Evolutionary conservation across 2,113 vertebrate species (phyloP), one percentile per base, ranked within the genome.

Genomic region (Rhynchomys soricoides): DNA sequence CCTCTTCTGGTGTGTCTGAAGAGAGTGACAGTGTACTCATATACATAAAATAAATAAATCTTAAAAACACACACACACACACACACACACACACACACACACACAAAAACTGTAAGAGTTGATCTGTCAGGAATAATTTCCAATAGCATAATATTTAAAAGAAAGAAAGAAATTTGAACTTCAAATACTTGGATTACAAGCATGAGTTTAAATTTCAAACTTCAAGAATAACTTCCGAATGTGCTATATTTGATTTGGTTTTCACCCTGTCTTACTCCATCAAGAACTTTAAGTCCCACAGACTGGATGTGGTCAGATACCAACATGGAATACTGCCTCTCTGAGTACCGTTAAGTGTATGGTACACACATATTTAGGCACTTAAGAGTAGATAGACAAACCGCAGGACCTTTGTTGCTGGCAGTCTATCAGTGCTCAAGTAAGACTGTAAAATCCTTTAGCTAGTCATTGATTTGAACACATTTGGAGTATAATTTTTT

Each of bases 371-470:
- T 57, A 57, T 40, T 57, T 55, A 82, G 52, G 37, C 37, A 40
- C 52, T 57, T 57, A 4, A 40, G 21, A 82, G 79, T 40, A 82
- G 55, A 57, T 22, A 37, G 19, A 79, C 6, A 99, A 99, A 99
- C 99, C 98, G 99, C 99, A 99, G 98, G 99, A 99, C 99, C 98
- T 98, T 98, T 81, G 48, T 87, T 93, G 88, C 40, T 62, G 0
- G 95, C 96, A 50, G 79, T 79, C 48, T 83, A 86, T 95, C 83
- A 89, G 91, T 43, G 11, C 21, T 50, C n/a, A 77, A 59, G 74
- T 59, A 52, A 71, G 78, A 13, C 15, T 0, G 1, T 7, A 52
- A 52, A 52, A 10, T 52, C 50, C 50, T 52, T 52, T 59, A n/a
- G n/a, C n/a, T n/a, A 59, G 7, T 66, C 64, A 66, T 66, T 31